These are phyloP conservation scores for Tinea semifulvella DNA, from an alignment of 2,888 invertebrate genomes.

Conservation along the genomic window DNA sequence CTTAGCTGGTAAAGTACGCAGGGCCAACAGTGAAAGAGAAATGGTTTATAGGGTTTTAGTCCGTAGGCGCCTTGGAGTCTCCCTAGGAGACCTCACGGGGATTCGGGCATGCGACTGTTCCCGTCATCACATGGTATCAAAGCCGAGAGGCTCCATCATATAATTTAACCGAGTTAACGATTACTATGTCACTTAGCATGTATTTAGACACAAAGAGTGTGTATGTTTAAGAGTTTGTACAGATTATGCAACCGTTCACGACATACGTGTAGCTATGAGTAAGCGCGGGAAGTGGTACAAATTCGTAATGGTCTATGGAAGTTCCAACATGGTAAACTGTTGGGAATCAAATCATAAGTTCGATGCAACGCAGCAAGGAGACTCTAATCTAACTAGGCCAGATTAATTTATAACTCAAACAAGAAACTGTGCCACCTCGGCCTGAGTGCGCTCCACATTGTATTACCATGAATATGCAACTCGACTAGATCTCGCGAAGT, in stretches of 20 bases:
- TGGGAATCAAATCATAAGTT: conserved; percentile 47
- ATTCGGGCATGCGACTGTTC: too few relatives aligned
- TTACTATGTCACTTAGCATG: conserved; percentile 38
- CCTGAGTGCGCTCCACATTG: conserved; percentile 50
- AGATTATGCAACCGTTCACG: conserved; percentile 38
- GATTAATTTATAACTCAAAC: conserved; percentile 58
- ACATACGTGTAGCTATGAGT: conserved; percentile 29
- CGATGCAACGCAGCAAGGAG: conserved; percentile 38
- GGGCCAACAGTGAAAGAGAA: too few relatives aligned
- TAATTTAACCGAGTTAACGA: conserved; percentile 28
- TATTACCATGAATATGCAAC: conserved; percentile 48
- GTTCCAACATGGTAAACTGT: conserved; percentile 36
- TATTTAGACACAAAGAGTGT: conserved; percentile 47
- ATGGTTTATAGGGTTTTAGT: too few relatives aligned
- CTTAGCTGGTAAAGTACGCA: too few relatives aligned
- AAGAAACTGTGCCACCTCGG: conserved; percentile 61
- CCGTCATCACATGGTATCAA: not conserved
- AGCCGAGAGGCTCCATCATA: not conserved
- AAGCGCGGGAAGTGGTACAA: conserved; percentile 21
- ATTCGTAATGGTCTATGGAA: conserved; percentile 22
- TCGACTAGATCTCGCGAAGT: not conserved
- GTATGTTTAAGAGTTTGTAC: conserved; percentile 36
- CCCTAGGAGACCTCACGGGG: too few relatives aligned
- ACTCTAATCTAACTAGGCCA: conserved; percentile 56
- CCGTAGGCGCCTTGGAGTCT: too few relatives aligned